These are phyloP conservation scores for Hippoglossus stenolepis DNA, from an alignment of 2,113 vertebrate genomes.

Conservation along the genomic window DNA sequence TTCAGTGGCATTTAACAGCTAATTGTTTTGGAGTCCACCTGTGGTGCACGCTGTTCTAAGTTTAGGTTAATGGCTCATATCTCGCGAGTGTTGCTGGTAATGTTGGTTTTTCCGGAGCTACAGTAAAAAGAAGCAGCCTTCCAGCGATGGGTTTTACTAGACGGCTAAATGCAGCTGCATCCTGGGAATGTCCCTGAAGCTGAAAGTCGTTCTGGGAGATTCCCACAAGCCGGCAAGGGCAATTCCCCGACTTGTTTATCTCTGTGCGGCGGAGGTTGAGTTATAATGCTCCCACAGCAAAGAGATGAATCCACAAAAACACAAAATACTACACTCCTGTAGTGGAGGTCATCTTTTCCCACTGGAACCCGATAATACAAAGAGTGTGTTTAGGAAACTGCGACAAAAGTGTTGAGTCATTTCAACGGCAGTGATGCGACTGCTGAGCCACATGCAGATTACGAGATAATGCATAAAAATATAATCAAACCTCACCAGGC, in stretches of 20 bases:
- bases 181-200: conserved; percentile 78
- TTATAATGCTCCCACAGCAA: conserved; percentile 38
- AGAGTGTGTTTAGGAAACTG: conserved; percentile 7
- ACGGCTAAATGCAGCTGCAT: conserved; percentile 63
- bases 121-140: conserved; percentile 34
- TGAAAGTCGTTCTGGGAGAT: conserved; percentile 70
- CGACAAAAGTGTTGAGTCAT: conserved; percentile 6
- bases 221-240: conserved; percentile 71
- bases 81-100: conserved; percentile 4
- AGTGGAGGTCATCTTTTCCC: conserved; percentile 12
- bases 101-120: conserved; percentile 15
- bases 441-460: neutral
- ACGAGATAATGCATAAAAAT: neutral
- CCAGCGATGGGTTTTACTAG: conserved; percentile 50
- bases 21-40: neutral
- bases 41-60: neutral
- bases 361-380: conserved; percentile 28
- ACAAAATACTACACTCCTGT: conserved; percentile 7
- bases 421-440: conserved; percentile 29
- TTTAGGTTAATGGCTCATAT: neutral
- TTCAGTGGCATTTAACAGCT: conserved; percentile 15
- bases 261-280: conserved; percentile 14
- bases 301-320: neutral
- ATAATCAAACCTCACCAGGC: too few relatives aligned
- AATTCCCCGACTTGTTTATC: conserved; percentile 72